Evolutionary conservation across 2,113 vertebrate genomes (phyloP).

Genomic region (Chaetura pelagica): DNA sequence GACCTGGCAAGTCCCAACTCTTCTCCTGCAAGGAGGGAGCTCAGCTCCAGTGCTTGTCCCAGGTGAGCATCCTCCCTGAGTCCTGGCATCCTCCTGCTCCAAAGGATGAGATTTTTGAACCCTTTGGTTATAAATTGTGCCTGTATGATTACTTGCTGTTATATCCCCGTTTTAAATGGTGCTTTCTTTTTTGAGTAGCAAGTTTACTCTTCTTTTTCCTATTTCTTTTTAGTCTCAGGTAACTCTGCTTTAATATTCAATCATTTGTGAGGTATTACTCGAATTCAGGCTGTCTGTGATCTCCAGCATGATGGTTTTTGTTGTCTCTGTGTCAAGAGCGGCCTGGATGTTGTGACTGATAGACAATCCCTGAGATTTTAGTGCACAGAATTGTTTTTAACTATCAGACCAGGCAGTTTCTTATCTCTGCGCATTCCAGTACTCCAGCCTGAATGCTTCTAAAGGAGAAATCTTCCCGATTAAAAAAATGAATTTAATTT

Average conservation of each 20-base stretch:
- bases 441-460: neutral
- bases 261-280: neutral
- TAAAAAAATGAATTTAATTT: neutral
- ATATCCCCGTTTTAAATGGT: neutral
- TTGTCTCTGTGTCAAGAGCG: neutral
- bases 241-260: neutral
- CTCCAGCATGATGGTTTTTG: neutral
- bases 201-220: neutral
- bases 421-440: fast-evolving
- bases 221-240: neutral
- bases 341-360: neutral
- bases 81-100: neutral
- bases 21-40: neutral
- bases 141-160: fast-evolving
- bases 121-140: neutral
- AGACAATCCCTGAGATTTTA: neutral
- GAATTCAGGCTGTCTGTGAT: neutral
- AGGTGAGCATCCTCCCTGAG: neutral
- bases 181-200: neutral
- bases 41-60: neutral
- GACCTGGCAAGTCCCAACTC: neutral
- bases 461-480: neutral
- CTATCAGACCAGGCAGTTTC: neutral
- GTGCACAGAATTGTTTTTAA: neutral
- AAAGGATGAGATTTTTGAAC: neutral